Conservation (phyloP, 2,888 invertebrate species). For the Lypha dubia region DNA sequence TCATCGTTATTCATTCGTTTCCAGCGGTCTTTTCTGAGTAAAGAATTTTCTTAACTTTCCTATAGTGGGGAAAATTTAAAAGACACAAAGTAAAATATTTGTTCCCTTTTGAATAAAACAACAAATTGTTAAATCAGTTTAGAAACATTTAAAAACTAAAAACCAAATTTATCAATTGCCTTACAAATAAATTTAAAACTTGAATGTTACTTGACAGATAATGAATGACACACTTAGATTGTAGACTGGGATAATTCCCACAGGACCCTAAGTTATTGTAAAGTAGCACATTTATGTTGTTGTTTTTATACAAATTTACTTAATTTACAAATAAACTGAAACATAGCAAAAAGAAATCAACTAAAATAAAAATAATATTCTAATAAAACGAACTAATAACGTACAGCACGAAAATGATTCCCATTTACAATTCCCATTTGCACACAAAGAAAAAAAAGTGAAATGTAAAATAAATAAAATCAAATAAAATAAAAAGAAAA, state of each 20-base stretch:
- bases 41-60: too few relatives aligned
- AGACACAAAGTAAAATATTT: too few relatives aligned
- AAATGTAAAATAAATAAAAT: not conserved
- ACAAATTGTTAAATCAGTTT: too few relatives aligned
- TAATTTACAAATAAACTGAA: conserved; percentile 19
- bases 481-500: not conserved
- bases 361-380: not conserved
- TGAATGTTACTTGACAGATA: not conserved
- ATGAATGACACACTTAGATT: not conserved
- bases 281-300: conserved; percentile 21
- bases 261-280: conserved; percentile 11
- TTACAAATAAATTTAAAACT: not conserved
- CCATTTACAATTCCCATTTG: conserved; percentile 28
- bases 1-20: too few relatives aligned
- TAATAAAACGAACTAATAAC: conserved; percentile 30
- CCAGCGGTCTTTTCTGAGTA: too few relatives aligned
- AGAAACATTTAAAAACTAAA: too few relatives aligned
- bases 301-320: conserved; percentile 3
- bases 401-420: conserved; percentile 48
- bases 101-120: too few relatives aligned
- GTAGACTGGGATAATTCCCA: conserved; percentile 6
- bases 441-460: not conserved
- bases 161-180: too few relatives aligned
- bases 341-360: not conserved
- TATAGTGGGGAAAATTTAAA: too few relatives aligned